Evolutionary conservation across 2,797 vertebrate species (phyloP).

Genomic region (Harpagifer antarcticus): DNA sequence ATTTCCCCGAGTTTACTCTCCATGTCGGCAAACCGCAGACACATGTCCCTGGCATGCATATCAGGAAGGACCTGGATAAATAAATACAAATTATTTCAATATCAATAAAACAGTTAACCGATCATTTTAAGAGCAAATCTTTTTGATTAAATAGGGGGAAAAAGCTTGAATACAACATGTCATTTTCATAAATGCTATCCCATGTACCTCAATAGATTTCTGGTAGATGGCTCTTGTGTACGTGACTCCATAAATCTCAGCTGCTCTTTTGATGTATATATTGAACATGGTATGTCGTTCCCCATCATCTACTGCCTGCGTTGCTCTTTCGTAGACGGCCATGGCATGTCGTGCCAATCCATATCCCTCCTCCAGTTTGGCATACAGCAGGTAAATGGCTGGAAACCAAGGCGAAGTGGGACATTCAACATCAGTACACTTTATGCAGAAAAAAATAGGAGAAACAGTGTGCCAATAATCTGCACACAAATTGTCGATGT

Average conservation of each 20-base stretch:
- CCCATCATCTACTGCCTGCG: conserved; percentile 88
- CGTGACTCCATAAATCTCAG: conserved; percentile 95
- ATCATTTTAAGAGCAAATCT: neutral
- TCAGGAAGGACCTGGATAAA: conserved; percentile 89
- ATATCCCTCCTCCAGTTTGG: conserved; percentile 93
- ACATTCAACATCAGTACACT: neutral
- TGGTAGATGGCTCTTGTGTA: conserved; percentile 95
- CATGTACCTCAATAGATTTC: conserved; percentile 92
- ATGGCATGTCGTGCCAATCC: conserved; percentile 95
- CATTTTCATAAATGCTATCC: neutral
- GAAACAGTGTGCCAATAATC: neutral
- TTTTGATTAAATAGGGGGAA: neutral
- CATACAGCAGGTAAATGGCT: conserved; percentile 95
- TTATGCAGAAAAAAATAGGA: neutral
- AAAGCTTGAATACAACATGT: neutral
- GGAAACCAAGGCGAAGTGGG: conserved; percentile 20
- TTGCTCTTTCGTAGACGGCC: conserved; percentile 95
- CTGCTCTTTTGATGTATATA: conserved; percentile 95
- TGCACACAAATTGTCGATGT: neutral
- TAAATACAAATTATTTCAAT: neutral
- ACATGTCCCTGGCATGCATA: conserved; percentile 93
- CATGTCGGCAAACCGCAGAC: conserved; percentile 95
- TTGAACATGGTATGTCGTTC: conserved; percentile 95
- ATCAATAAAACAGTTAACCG: neutral
- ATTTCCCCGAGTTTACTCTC: conserved; percentile 96